Percentiles rank a stretch among this genome's conserved stretches.
These are phyloP conservation scores for Orthonychiurus folsomi DNA, from an alignment of 2,888 invertebrate genomes.

Conservation along the genomic window DNA sequence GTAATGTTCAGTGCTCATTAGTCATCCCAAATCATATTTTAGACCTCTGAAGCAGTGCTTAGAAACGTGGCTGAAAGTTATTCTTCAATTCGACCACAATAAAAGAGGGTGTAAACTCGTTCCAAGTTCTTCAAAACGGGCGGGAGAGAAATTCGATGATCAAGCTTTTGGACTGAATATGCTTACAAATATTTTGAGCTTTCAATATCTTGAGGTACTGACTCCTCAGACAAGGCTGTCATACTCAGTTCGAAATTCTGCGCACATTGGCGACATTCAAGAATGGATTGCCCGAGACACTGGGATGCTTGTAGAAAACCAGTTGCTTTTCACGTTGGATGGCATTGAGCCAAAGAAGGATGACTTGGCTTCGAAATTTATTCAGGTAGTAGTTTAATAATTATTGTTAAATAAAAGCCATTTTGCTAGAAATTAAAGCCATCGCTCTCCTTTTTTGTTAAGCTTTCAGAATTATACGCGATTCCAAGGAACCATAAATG, in stretches of 20 bases:
- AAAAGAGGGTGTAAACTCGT: conserved; percentile 30
- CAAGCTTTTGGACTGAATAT: conserved; percentile 27
- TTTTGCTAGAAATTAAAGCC: neutral
- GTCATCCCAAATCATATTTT: conserved; percentile 8
- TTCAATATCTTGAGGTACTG: conserved; percentile 28
- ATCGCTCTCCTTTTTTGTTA: neutral
- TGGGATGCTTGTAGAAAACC: conserved; percentile 22
- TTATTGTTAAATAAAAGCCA: conserved; percentile 4
- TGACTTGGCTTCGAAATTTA: conserved; percentile 25
- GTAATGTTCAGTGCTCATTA: neutral
- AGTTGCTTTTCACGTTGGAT: conserved; percentile 33
- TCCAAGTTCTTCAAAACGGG: neutral
- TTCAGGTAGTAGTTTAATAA: conserved; percentile 18
- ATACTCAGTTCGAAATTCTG: conserved; percentile 29
- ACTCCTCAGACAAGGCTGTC: conserved; percentile 25
- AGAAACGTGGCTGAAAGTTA: conserved; percentile 34
- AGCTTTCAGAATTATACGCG: conserved; percentile 22
- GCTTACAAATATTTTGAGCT: conserved; percentile 29
- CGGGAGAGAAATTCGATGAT: neutral
- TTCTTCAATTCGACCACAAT: conserved; percentile 35
- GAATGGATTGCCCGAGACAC: conserved; percentile 27
- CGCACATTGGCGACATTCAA: conserved; percentile 29
- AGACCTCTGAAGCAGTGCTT: conserved; percentile 33
- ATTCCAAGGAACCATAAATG: conserved; percentile 21
- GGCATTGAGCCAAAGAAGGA: conserved; percentile 18